These are phyloP conservation scores for Oegoconia quadripuncta DNA, from an alignment of 2,888 invertebrate genomes.

Conservation along the genomic window DNA sequence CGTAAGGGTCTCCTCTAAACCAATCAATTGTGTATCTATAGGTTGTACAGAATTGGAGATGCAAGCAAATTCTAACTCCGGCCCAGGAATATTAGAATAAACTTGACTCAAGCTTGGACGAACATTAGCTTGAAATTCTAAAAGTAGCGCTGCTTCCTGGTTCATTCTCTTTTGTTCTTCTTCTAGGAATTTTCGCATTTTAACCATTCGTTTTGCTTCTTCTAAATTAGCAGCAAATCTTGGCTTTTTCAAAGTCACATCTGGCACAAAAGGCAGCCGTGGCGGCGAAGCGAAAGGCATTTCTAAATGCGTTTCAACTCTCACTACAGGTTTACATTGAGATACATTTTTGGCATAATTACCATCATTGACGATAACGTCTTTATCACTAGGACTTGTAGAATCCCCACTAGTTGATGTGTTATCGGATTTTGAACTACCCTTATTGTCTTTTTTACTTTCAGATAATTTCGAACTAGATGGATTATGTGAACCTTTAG, in stretches of 20 bases:
- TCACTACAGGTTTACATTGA: conserved; percentile 49
- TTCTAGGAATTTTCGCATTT: conserved; percentile 82
- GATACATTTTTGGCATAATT: conserved; percentile 31
- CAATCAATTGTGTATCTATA: conserved; percentile 2
- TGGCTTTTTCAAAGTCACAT: conserved; percentile 80
- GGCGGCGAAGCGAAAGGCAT: conserved; percentile 55
- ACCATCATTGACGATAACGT: conserved; percentile 35
- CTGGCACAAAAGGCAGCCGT: conserved; percentile 62
- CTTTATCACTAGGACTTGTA: conserved; percentile 73
- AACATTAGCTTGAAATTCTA: conserved; percentile 73
- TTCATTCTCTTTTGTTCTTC: conserved; percentile 79
- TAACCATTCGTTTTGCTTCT: conserved; percentile 83
- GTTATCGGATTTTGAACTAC: conserved; percentile 63
- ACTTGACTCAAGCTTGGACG: conserved; percentile 70
- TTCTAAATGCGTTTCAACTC: conserved; percentile 63
- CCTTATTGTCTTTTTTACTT: conserved; percentile 60
- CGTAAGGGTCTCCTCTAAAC: conserved; percentile 1
- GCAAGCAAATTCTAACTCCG: conserved; percentile 72
- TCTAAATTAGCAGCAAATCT: conserved; percentile 84
- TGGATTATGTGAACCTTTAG: conserved; percentile 63
- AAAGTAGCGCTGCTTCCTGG: conserved; percentile 65
- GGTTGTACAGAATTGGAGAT: conserved; percentile 35
- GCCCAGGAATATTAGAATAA: conserved; percentile 69
- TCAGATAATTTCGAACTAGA: conserved; percentile 53
- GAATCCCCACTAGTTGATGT: conserved; percentile 72